phyloP scores from a whole-genome alignment of 2,797 vertebrate species.

The Ibycter americanus region DNA sequence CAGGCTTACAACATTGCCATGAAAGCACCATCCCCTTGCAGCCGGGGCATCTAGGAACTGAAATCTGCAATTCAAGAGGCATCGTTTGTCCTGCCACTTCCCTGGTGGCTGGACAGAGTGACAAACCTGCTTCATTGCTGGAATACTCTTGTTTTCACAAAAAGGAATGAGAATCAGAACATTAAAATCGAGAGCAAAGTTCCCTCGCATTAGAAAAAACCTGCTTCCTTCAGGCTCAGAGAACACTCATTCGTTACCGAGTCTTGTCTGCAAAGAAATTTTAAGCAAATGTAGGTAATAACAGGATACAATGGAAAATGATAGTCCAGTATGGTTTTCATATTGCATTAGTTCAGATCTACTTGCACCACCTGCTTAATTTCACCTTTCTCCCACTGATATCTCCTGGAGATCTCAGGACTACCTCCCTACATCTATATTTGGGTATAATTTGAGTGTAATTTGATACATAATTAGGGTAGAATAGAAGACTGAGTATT shows the following conservation, averaged over 20 bases:
- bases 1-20: neutral
- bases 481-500: conserved; percentile 76
- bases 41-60: neutral
- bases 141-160: neutral
- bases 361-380: conserved; percentile 16
- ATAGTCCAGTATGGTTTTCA: neutral
- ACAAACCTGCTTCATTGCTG: neutral
- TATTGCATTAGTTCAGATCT: conserved; percentile 36
- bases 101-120: neutral
- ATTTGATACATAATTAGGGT: conserved; percentile 77
- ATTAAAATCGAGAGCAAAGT: neutral
- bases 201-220: neutral
- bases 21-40: neutral
- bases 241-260: neutral
- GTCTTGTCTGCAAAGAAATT: neutral
- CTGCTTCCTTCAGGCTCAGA: neutral
- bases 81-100: neutral
- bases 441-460: conserved; percentile 75
- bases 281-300: conserved; percentile 25
- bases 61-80: neutral
- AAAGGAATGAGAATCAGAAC: neutral
- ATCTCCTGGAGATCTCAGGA: conserved; percentile 48
- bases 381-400: conserved; percentile 7
- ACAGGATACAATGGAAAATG: conserved; percentile 9
- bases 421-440: conserved; percentile 71